These are phyloP conservation scores for Coleophora deauratella DNA, from an alignment of 2,888 invertebrate genomes.

Conservation along the genomic window DNA sequence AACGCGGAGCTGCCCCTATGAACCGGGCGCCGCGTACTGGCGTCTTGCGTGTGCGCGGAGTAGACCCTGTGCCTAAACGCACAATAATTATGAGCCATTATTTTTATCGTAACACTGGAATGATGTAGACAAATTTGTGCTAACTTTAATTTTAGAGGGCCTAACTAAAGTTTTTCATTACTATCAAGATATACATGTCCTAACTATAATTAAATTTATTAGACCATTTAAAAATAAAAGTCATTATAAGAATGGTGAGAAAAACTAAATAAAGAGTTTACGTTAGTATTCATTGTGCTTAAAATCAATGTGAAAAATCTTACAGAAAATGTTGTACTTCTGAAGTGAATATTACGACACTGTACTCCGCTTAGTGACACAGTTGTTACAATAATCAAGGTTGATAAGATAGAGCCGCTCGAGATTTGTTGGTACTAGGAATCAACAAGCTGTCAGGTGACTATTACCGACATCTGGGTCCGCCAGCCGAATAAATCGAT, in stretches of 20 bases:
- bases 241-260: too few relatives aligned
- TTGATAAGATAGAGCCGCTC: conserved; percentile 47
- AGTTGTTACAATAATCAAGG: conserved; percentile 47
- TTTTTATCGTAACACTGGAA: not conserved
- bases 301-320: too few relatives aligned
- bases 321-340: not conserved
- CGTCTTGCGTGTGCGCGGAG: too few relatives aligned
- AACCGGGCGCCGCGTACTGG: conserved; percentile 5
- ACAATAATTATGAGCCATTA: conserved; percentile 3
- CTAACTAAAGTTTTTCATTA: too few relatives aligned
- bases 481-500: conserved; percentile 6
- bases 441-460: conserved; percentile 20
- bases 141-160: too few relatives aligned
- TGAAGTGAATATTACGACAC: conserved; percentile 4
- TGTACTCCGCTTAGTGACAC: conserved; percentile 27
- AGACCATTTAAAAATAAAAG: too few relatives aligned
- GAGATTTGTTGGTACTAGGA: conserved; percentile 31
- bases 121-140: not conserved
- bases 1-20: conserved; percentile 22
- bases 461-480: conserved; percentile 6
- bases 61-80: conserved; percentile 8
- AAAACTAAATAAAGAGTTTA: too few relatives aligned
- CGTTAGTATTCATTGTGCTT: too few relatives aligned
- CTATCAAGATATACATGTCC: too few relatives aligned
- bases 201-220: too few relatives aligned